These are phyloP conservation scores for Digitonthophagus gazella DNA, from an alignment of 2,888 invertebrate genomes.

Conservation along the genomic window DNA sequence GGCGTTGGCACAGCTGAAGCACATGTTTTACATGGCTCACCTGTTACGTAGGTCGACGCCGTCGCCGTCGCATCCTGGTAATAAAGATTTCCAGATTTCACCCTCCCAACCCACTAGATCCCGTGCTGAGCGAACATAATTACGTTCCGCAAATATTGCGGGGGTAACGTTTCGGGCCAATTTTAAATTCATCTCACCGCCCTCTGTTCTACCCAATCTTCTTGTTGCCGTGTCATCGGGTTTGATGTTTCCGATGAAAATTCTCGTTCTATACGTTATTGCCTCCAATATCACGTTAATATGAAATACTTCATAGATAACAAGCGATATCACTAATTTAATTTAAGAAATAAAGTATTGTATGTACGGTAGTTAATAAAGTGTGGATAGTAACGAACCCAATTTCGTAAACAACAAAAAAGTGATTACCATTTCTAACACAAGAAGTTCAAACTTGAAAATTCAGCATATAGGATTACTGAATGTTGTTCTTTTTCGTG, in stretches of 20 bases:
- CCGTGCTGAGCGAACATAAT: neutral
- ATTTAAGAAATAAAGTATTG: too few species aligned
- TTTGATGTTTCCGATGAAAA: neutral
- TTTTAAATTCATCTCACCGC: neutral
- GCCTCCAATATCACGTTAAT: neutral
- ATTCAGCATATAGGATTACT: neutral
- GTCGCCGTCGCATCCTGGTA: neutral
- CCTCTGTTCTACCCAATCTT: neutral
- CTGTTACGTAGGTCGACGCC: slow-evolving; percentile 30
- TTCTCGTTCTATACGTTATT: neutral
- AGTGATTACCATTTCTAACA: neutral
- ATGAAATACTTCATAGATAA: neutral
- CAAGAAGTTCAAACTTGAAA: neutral
- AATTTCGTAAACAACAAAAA: neutral
- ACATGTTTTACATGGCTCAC: slow-evolving; percentile 38
- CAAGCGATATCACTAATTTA: too few species aligned
- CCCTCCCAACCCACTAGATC: neutral
- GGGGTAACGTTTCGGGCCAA: neutral
- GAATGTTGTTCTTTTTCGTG: neutral
- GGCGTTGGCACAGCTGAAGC: slow-evolving; percentile 13
- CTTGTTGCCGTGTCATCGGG: neutral
- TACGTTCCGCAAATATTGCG: neutral
- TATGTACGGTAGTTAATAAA: neutral
- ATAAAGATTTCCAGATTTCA: slow-evolving; percentile 20
- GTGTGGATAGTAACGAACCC: neutral